phyloP scores from a whole-genome alignment of 2,113 vertebrate species.

The Chaenocephalus aceratus region DNA sequence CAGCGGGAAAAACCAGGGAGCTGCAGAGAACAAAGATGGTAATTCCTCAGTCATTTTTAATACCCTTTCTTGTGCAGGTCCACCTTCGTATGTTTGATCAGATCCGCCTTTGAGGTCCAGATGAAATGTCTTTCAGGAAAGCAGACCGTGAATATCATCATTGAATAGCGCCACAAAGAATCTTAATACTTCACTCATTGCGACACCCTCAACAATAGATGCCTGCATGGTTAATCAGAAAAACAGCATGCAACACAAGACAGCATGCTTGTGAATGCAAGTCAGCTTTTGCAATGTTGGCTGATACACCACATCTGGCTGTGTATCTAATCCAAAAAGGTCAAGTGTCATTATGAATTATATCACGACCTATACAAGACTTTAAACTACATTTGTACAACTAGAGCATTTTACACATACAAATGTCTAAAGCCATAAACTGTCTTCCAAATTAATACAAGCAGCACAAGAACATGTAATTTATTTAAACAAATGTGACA shows the following conservation, averaged over 20 bases:
- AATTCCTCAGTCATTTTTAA: constrained; percentile 51
- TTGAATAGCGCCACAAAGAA: not conserved
- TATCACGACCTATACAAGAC: not conserved
- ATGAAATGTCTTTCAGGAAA: constrained; percentile 7
- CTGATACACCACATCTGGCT: not conserved
- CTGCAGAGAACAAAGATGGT: constrained; percentile 60
- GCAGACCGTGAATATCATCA: not conserved
- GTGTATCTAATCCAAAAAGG: not conserved
- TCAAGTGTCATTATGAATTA: not conserved
- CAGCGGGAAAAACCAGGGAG: constrained; percentile 61
- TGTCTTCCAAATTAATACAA: no score
- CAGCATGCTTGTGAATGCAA: not conserved
- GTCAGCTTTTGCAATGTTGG: not conserved
- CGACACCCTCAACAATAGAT: not conserved
- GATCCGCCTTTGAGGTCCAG: constrained; percentile 34
- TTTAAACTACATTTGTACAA: not conserved
- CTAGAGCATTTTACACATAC: no score
- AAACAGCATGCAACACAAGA: not conserved
- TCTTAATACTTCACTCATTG: not conserved
- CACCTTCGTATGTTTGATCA: constrained; percentile 15
- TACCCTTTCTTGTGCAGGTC: constrained; percentile 1
- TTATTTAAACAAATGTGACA: no score
- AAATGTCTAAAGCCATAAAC: no score
- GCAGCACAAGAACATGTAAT: no score
- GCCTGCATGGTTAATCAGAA: not conserved